A percentile compares a stretch with the other conserved stretches of the same genome.
These are phyloP conservation scores for Apostichopus californicus DNA, from an alignment of 35 echinoderm and acorn worm genomes.

Conservation along the genomic window DNA sequence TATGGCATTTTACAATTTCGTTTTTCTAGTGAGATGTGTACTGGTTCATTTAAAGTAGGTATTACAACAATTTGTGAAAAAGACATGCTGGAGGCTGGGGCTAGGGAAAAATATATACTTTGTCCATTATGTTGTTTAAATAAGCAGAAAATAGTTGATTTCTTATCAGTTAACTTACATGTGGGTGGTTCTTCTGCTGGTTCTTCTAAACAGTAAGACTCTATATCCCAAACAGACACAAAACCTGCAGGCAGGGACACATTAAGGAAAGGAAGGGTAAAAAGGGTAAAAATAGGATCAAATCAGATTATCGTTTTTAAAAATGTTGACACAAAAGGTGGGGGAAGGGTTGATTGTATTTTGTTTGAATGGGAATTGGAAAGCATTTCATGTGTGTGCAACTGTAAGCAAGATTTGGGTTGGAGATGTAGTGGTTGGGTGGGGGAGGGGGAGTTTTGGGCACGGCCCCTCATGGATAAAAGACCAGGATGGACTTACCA, in stretches of 20 bases:
- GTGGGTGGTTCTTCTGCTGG: conserved; percentile 73
- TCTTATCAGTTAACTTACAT: conserved; percentile 59
- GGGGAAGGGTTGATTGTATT: too few species aligned
- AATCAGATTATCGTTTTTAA: neutral
- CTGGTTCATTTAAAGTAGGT: too few species aligned
- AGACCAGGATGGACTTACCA: conserved; percentile 58
- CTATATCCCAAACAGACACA: conserved; percentile 84
- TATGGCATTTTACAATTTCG: too few species aligned
- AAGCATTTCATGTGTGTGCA: too few species aligned
- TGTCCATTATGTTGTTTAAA: neutral
- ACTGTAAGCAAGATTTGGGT: too few species aligned
- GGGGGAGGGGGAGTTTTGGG: neutral
- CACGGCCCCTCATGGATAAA: too few species aligned
- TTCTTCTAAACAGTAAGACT: conserved; percentile 69
- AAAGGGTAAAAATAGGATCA: neutral
- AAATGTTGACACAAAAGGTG: too few species aligned
- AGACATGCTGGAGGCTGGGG: too few species aligned
- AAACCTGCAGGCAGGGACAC: conserved; percentile 55
- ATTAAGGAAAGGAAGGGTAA: neutral
- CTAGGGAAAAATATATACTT: too few species aligned
- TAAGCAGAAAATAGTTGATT: neutral
- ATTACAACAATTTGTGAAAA: too few species aligned
- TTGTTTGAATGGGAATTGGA: too few species aligned
- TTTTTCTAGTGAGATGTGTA: too few species aligned
- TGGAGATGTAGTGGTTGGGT: neutral